Conservation (phyloP, 2,888 invertebrate species). For the Pristionchus entomophagus region DNA sequence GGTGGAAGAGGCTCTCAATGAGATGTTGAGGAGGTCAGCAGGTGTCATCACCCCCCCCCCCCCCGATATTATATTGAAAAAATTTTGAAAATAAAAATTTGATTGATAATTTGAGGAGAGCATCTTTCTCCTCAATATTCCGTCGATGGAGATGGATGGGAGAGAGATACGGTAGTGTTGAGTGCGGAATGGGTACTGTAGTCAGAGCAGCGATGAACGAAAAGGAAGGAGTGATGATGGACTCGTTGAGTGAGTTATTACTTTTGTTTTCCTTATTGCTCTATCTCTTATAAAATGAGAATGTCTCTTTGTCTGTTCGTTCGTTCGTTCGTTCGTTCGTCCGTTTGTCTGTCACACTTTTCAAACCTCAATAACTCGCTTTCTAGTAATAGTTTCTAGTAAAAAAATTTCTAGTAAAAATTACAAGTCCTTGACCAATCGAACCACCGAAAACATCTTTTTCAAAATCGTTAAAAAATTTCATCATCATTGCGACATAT, state of each 20-base stretch:
- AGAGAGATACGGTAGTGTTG: not conserved
- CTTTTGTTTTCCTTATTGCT: not conserved
- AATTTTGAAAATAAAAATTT: too few species aligned
- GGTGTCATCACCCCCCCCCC: too few species aligned
- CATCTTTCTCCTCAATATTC: conserved; percentile 3
- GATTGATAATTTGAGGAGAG: not conserved
- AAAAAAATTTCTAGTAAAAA: too few species aligned
- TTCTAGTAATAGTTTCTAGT: too few species aligned
- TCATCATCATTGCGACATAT: too few species aligned
- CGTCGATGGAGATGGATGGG: not conserved
- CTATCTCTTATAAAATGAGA: not conserved
- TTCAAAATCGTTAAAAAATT: too few species aligned
- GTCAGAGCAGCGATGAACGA: conserved; percentile 8
- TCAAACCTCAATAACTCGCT: too few species aligned
- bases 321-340: too few species aligned
- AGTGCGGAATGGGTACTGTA: not conserved
- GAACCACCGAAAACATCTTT: too few species aligned
- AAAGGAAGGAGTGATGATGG: not conserved
- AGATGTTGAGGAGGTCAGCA: not conserved
- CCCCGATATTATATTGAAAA: too few species aligned
- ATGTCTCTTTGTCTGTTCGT: not conserved
- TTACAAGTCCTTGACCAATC: too few species aligned
- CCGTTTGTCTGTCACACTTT: too few species aligned
- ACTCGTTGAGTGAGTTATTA: not conserved
- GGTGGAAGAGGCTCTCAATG: conserved; percentile 24